These are phyloP conservation scores for Lasioglossum pauxillum DNA, from an alignment of 2,888 invertebrate genomes.

Conservation along the genomic window DNA sequence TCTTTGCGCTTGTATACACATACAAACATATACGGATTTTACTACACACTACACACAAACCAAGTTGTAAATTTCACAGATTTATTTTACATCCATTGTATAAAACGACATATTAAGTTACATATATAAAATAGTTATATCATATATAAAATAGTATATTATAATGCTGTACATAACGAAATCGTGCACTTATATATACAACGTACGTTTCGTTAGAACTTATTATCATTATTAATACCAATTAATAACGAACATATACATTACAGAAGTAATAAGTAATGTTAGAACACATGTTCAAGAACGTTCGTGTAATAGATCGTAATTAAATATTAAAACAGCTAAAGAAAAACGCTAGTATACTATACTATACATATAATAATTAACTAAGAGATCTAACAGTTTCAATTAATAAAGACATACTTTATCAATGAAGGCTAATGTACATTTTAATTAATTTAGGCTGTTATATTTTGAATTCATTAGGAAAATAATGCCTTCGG, in stretches of 20 bases:
- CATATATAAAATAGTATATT: not conserved
- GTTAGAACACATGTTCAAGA: not conserved
- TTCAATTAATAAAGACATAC: not conserved
- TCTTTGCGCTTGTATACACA: too few species aligned
- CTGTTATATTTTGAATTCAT: too few species aligned
- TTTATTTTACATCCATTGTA: too few species aligned
- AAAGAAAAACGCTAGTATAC: constrained; percentile 1
- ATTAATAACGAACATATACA: not conserved
- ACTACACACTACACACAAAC: too few species aligned
- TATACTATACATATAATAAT: not conserved
- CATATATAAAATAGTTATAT: too few species aligned
- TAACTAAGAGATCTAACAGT: not conserved
- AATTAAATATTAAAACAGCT: constrained; percentile 33
- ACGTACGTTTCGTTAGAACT: constrained; percentile 20
- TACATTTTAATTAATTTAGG: too few species aligned
- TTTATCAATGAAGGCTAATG: too few species aligned
- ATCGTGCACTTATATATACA: not conserved
- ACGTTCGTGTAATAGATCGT: not conserved
- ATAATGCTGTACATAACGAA: constrained; percentile 4
- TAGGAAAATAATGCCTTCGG: too few species aligned
- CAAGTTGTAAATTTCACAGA: too few species aligned
- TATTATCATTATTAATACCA: constrained; percentile 1
- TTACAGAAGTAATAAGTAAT: not conserved
- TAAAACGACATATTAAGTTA: too few species aligned
- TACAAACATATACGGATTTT: too few species aligned